Base-by-base conservation (phyloP, 2,888 invertebrate genomes). In the Fabriciana adippe region DNA sequence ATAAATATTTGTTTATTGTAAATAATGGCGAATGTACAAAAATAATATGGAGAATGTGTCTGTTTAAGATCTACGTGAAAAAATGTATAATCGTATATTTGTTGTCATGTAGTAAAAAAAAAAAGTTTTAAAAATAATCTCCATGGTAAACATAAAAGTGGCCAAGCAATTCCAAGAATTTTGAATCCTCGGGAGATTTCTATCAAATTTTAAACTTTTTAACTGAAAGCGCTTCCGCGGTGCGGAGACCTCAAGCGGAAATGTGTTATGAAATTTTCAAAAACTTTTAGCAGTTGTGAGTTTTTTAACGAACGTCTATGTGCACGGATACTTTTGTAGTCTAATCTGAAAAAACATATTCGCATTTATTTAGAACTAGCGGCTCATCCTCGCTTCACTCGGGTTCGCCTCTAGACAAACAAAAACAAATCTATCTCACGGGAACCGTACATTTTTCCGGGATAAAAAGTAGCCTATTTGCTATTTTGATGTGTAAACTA, bases 191-290 rank as follows among this genome's bases (percentile, higher is more conserved):
- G 35, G 56, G 68, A 68, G 74, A 73, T 71, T 66, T 71, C 64
- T 75, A 73, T 72, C 68, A 71, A 74, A 69, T 70, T 75, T 73
- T 66, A 71, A 76, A 76, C 73, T 76, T 74, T 73, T 68, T 67
- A 71, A 67, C 71, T 67, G 61, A 67, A 70, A 72, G 72, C 71
- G 71, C 71, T 72, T 71, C 67, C 56, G 72, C 61, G 66, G 68
- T 67, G 66, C 64, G 68, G 71, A 72, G 73, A 73, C 73, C 70
- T 61, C 57, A 70, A 69, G 55, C 71, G 60, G 68, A 73, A 74
- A 74, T 71, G 69, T 75, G 75, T 73, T 72, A 72, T 70, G 70
- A 73, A 75, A 74, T 72, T 74, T 73, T 72, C 61, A 67, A 72
- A 72, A 71, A 70, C 66, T 75, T 72, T 72, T 63, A 65, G 64